Conservation (phyloP, 2,113 vertebrate species). For the Halichoerus grypus region DNA sequence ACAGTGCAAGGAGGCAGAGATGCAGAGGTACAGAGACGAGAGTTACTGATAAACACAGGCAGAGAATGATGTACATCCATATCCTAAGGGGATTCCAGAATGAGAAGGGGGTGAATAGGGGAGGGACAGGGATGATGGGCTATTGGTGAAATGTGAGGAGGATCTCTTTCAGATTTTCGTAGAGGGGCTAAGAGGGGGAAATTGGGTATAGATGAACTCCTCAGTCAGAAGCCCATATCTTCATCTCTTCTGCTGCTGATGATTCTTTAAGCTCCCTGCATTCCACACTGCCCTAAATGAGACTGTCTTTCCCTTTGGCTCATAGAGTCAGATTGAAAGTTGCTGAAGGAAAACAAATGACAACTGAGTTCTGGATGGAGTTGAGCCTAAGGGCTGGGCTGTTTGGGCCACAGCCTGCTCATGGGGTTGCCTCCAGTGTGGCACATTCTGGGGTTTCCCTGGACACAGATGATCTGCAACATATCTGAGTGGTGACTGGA, state of each 20-base stretch:
- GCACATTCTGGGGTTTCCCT: conserved; percentile 2
- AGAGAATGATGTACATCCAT: background rate
- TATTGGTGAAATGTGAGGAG: background rate
- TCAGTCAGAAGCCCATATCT: background rate
- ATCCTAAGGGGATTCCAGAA: background rate
- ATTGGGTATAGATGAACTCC: background rate
- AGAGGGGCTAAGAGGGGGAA: background rate
- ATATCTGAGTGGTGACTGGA: background rate
- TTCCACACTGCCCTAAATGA: background rate
- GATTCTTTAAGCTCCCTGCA: background rate
- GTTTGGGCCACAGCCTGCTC: background rate
- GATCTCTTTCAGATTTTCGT: background rate
- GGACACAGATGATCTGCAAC: background rate
- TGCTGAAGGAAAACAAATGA: conserved; percentile 50
- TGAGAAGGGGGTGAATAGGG: background rate
- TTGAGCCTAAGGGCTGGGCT: background rate
- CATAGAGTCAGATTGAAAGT: conserved; percentile 45
- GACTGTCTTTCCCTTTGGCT: conserved; percentile 59
- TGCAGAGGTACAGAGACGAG: background rate
- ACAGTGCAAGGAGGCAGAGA: background rate
- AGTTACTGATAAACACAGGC: background rate
- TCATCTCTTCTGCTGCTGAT: background rate
- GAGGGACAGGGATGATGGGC: background rate
- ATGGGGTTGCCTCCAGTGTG: background rate
- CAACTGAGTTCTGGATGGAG: background rate